Evolutionary conservation across 35 echinoderm and acorn worm genomes (phyloP).

Genomic region (Apostichopus japonicus): DNA sequence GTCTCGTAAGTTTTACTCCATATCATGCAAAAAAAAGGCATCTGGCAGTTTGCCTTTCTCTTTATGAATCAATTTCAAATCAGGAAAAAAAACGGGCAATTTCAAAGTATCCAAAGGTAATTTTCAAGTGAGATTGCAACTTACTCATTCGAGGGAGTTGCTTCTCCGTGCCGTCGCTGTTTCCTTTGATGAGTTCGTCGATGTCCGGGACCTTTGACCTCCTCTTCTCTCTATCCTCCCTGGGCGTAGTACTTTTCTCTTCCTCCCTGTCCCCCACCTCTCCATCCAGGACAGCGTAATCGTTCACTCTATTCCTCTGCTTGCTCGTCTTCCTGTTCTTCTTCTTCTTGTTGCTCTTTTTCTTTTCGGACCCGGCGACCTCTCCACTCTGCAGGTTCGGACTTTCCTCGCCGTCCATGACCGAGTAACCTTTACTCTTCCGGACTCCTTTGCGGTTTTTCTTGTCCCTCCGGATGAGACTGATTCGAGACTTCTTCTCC

Average conservation of each 20-base stretch:
- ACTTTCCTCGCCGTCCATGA: background rate
- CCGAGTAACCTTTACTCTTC: conserved; percentile 14
- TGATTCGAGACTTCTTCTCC: conserved; percentile 84
- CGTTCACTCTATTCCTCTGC: background rate
- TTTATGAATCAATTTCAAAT: too few relatives aligned
- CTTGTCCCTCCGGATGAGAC: conserved; percentile 68
- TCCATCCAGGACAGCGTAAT: conserved; percentile 14
- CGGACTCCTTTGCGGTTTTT: conserved; percentile 26
- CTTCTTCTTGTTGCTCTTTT: conserved; percentile 47
- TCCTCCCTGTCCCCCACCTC: background rate
- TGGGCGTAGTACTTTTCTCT: background rate
- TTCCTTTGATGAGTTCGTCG: conserved; percentile 50
- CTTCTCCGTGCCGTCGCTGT: conserved; percentile 32
- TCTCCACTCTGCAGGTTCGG: background rate
- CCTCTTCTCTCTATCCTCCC: conserved; percentile 20
- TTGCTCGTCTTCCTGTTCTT: conserved; percentile 59
- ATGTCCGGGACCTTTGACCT: conserved; percentile 28
- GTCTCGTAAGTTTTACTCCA: too few relatives aligned
- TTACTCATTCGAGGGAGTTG: conserved; percentile 83
- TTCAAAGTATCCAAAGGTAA: too few relatives aligned
- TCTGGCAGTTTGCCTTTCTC: too few relatives aligned
- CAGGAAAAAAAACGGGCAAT: too few relatives aligned
- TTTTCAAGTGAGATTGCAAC: background rate
- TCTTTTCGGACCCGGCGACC: background rate
- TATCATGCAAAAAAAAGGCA: too few relatives aligned